Evolutionary conservation across 2,113 vertebrate species (phyloP), one percentile per base, ranked within the genome.

Genomic region (Rattus rattus): DNA sequence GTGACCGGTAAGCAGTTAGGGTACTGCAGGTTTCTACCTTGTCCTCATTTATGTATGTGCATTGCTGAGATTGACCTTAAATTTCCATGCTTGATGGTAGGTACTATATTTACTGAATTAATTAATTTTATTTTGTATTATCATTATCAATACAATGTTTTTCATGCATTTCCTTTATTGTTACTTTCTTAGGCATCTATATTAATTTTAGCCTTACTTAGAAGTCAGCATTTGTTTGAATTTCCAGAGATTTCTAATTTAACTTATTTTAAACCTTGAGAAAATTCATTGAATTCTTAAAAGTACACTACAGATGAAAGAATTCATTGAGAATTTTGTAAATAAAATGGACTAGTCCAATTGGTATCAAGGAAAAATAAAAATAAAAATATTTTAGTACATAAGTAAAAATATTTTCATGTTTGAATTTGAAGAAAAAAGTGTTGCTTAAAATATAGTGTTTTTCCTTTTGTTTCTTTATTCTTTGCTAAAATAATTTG

Each of bases 401-500:
- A 26, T 61, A 7, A 10, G 4, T 93, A 30, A 94, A 39, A 79
- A 49, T 96, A 89, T 95, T 93, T 83, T 20, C 17, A 93, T 76
- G 43, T 5, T 81, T 80, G 28, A 4, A 0, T 89, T 86, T 85
- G 65, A 89, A 84, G 33, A 91, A 95, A 70, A 56, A n/a, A 28
- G 26, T 85, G 4, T 94, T 97, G 92, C 39, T 17, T 63, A 33
- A 65, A 22, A 59, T 95, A 47, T 1, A 7, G 33, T 93, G 10
- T 47, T 1, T 73, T 85, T 72, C 28, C 12, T 1, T 8, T 92
- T 24, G 0, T 33, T 47, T 65, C 30, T 2, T 87, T 52, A 47
- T 72, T 84, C 43, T 91, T 12, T 96, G 97, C 69, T 67, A 20
- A 96, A 97, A 86, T 1, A 0, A 69, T 90, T 95, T 96, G 2